Percentiles rank a stretch among this genome's conserved stretches.
These are phyloP conservation scores for Watsonalla cultraria DNA, from an alignment of 2,888 invertebrate genomes.

Conservation along the genomic window DNA sequence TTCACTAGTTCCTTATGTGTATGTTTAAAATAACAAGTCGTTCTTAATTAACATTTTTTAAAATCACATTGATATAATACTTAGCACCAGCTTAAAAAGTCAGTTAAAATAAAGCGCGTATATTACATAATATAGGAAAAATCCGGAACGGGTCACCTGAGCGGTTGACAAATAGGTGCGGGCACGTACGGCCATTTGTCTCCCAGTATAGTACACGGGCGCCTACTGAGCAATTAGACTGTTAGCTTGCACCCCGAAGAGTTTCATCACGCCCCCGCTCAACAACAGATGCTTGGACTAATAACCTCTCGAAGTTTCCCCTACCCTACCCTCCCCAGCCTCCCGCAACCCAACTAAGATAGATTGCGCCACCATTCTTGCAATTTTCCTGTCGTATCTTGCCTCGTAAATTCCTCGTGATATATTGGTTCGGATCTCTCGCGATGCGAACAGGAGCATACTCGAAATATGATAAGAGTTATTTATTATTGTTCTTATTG, in stretches of 20 bases:
- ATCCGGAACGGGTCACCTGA: slow-evolving; percentile 51
- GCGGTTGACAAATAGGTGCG: slow-evolving; percentile 61
- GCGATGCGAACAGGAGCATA: slow-evolving; percentile 79
- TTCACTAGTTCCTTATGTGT: too few relatives aligned
- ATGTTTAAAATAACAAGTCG: too few relatives aligned
- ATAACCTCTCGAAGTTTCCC: slow-evolving; percentile 80
- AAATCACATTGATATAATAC: too few relatives aligned
- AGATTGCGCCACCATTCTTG: slow-evolving; percentile 95
- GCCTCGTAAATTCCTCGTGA: slow-evolving; percentile 92
- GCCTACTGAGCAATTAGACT: slow-evolving; percentile 79
- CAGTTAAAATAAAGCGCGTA: too few relatives aligned
- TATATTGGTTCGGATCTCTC: slow-evolving; percentile 83
- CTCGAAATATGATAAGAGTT: slow-evolving; percentile 79
- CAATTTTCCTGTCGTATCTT: slow-evolving; percentile 96
- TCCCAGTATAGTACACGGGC: slow-evolving; percentile 59
- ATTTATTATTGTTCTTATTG: slow-evolving; percentile 80
- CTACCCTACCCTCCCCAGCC: slow-evolving; percentile 65
- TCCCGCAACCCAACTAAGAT: slow-evolving; percentile 86
- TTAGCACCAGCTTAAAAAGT: too few relatives aligned
- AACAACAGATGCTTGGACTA: slow-evolving; percentile 81
- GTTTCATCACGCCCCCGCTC: slow-evolving; percentile 78
- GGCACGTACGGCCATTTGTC: slow-evolving; percentile 69
- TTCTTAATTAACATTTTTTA: too few relatives aligned
- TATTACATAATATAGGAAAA: slow-evolving; percentile 2
- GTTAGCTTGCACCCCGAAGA: slow-evolving; percentile 73